Conservation (phyloP, 2,797 vertebrate species). For the Jordanella pulchra region DNA sequence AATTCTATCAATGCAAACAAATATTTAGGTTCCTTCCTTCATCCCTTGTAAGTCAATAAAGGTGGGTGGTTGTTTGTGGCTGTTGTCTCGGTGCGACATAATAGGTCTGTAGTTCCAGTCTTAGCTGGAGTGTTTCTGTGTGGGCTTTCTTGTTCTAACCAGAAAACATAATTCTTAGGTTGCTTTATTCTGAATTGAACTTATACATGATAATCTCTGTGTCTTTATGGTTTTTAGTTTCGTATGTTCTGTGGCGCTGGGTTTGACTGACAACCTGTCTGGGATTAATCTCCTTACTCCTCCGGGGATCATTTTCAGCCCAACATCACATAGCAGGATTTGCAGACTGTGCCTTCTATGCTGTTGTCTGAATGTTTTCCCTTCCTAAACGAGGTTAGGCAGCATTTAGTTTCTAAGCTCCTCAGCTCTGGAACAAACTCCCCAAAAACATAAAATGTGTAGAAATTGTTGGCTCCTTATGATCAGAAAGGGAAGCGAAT, state of each 20-base stretch:
- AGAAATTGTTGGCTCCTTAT: background rate
- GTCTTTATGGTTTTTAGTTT: background rate
- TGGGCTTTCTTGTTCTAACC: conserved; percentile 5
- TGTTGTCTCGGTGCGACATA: conserved; percentile 10
- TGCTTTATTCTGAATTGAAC: background rate
- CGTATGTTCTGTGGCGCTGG: background rate
- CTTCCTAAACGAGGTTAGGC: background rate
- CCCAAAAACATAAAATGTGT: background rate
- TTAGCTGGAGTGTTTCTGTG: conserved; percentile 5
- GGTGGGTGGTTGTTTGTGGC: conserved; percentile 6
- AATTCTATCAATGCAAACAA: background rate
- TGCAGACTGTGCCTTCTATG: background rate
- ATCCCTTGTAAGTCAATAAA: background rate
- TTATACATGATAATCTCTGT: background rate
- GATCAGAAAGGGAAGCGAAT: background rate
- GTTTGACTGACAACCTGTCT: background rate
- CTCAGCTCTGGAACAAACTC: background rate
- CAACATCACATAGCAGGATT: no score
- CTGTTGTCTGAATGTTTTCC: background rate
- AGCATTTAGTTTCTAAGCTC: background rate
- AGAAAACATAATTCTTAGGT: background rate
- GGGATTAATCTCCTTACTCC: background rate
- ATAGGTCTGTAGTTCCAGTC: background rate
- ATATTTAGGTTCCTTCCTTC: background rate
- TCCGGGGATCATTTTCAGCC: background rate